Conservation (phyloP, 2,888 invertebrate species). For the Caenorhabditis doughertyi region DNA sequence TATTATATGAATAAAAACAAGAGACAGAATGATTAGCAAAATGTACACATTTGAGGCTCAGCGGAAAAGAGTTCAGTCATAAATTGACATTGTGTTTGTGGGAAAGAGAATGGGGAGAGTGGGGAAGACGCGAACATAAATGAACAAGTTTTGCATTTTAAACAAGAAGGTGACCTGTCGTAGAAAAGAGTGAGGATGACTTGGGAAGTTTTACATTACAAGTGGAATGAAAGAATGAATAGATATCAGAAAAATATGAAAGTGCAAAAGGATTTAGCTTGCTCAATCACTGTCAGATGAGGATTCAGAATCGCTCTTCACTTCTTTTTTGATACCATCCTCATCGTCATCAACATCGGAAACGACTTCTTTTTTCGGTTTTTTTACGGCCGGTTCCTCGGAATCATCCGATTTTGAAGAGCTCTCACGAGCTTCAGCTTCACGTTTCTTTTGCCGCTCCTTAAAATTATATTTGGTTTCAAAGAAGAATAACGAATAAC, state of each 20-base stretch:
- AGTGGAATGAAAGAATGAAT: slow-evolving; percentile 13
- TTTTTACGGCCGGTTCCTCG: slow-evolving; percentile 30
- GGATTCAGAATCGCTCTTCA: background rate
- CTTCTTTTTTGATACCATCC: background rate
- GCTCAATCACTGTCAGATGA: slow-evolving; percentile 35
- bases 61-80: slow-evolving; percentile 34
- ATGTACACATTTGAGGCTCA: slow-evolving; percentile 52
- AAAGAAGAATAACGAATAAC: background rate
- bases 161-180: slow-evolving; percentile 48
- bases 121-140: slow-evolving; percentile 17
- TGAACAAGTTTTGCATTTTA: slow-evolving; percentile 59
- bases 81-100: slow-evolving; percentile 26
- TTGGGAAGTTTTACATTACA: background rate
- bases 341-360: slow-evolving; percentile 16
- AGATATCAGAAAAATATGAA: background rate
- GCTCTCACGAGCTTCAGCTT: background rate
- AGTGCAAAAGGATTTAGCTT: background rate
- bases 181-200: slow-evolving; percentile 17
- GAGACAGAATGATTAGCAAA: slow-evolving; percentile 2
- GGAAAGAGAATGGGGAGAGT: slow-evolving; percentile 25
- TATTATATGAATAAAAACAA: slow-evolving; percentile 29
- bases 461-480: background rate
- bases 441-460: slow-evolving; percentile 83
- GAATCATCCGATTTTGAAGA: slow-evolving; percentile 13
- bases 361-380: slow-evolving; percentile 12